A percentile compares a stretch with the other conserved stretches of the same genome.
These are phyloP conservation scores for Cichlasoma orientale DNA, from an alignment of 2,797 vertebrate genomes.

Conservation along the genomic window DNA sequence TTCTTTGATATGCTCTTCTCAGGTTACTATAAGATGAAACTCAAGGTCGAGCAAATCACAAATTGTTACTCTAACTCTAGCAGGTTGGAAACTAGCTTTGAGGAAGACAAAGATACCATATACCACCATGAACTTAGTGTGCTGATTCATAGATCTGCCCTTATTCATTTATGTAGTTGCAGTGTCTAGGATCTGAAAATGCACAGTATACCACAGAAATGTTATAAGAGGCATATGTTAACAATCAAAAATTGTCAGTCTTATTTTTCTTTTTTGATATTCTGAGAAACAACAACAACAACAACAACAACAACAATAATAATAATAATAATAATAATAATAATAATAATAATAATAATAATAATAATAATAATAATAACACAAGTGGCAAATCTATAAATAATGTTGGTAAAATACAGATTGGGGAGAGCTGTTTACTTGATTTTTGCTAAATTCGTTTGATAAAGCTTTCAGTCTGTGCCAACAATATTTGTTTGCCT, in stretches of 20 bases:
- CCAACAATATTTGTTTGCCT: slow-evolving; percentile 53
- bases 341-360: too few species aligned
- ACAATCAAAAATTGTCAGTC: slow-evolving; percentile 21
- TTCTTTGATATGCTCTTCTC: slow-evolving; percentile 53
- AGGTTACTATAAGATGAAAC: slow-evolving; percentile 41
- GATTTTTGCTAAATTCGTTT: slow-evolving; percentile 41
- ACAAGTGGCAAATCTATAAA: slow-evolving; percentile 52
- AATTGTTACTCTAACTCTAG: slow-evolving; percentile 44
- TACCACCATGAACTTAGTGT: not conserved
- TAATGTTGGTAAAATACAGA: slow-evolving; percentile 45
- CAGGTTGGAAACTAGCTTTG: slow-evolving; percentile 9
- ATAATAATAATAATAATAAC: not conserved
- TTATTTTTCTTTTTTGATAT: slow-evolving; percentile 26
- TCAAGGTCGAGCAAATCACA: slow-evolving; percentile 53
- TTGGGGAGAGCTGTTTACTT: slow-evolving; percentile 34
- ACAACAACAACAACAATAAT: not conserved
- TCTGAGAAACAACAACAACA: slow-evolving; percentile 6
- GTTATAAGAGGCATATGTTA: slow-evolving; percentile 2
- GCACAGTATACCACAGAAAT: not conserved
- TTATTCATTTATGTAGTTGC: not conserved
- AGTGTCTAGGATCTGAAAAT: not conserved
- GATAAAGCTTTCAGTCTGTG: slow-evolving; percentile 46
- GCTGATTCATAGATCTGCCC: not conserved
- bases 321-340: too few species aligned
- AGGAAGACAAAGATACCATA: not conserved